These are phyloP conservation scores for Balearica regulorum DNA, from an alignment of 2,797 vertebrate genomes.

Conservation along the genomic window DNA sequence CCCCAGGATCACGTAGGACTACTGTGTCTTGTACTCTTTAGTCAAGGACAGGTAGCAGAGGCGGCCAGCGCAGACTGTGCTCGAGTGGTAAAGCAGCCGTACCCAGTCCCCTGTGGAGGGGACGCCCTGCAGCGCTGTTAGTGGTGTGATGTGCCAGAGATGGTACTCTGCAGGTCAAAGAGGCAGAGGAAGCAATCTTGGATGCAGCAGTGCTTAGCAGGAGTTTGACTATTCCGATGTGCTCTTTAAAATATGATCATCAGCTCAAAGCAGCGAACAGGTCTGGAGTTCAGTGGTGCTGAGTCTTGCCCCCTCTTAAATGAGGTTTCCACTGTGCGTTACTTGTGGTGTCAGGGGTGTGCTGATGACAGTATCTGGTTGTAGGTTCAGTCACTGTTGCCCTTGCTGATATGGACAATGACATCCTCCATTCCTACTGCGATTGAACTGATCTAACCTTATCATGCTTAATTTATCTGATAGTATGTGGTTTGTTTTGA, in stretches of 20 bases:
- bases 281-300: neutral
- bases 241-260: neutral
- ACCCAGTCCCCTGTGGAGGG: neutral
- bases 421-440: neutral
- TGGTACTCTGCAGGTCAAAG: neutral
- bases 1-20: fast-evolving
- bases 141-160: fast-evolving
- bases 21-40: neutral
- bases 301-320: neutral
- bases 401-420: neutral
- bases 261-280: neutral
- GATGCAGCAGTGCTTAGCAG: neutral
- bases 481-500: neutral
- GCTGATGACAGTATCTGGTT: neutral
- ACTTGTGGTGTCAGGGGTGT: neutral
- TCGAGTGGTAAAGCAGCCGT: neutral
- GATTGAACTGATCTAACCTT: neutral
- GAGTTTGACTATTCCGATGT: neutral
- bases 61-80: neutral
- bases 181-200: neutral
- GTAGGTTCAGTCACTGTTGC: neutral
- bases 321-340: neutral
- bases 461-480: neutral
- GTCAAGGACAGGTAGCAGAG: neutral
- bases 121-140: fast-evolving